Conservation (phyloP, 2,113 vertebrate species). For the Sorex araneus region DNA sequence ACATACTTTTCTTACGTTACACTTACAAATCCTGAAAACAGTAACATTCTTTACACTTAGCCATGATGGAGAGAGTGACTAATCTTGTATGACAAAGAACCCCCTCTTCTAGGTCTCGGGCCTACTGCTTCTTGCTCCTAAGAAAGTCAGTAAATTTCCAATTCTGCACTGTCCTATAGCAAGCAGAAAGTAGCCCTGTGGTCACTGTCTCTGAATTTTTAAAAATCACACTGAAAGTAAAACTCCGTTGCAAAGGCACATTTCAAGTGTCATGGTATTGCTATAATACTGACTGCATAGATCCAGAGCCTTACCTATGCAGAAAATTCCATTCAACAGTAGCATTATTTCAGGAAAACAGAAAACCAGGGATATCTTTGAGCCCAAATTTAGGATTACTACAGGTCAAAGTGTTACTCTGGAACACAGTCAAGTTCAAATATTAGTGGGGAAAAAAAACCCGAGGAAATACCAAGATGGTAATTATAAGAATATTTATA, state of each 20-base stretch:
- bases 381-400: not conserved
- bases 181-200: not conserved
- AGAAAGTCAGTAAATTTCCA: slow-evolving; percentile 15
- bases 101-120: not conserved
- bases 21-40: slow-evolving; percentile 13
- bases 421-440: slow-evolving; percentile 54
- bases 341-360: not conserved
- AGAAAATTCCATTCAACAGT: not conserved
- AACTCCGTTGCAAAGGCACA: not conserved
- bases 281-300: not conserved
- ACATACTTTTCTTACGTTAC: not conserved
- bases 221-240: slow-evolving; percentile 47
- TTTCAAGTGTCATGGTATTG: not conserved
- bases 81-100: not conserved
- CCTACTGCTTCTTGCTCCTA: not conserved
- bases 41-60: not conserved
- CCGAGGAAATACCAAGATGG: not conserved
- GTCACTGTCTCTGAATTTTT: slow-evolving; percentile 41
- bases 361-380: not conserved
- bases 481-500: not conserved
- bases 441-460: not conserved
- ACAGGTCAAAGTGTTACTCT: not conserved
- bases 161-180: not conserved
- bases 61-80: not conserved
- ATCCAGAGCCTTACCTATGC: not conserved